Base-by-base conservation (phyloP, 2,113 vertebrate species). In the Triplophysa tibetana region DNA sequence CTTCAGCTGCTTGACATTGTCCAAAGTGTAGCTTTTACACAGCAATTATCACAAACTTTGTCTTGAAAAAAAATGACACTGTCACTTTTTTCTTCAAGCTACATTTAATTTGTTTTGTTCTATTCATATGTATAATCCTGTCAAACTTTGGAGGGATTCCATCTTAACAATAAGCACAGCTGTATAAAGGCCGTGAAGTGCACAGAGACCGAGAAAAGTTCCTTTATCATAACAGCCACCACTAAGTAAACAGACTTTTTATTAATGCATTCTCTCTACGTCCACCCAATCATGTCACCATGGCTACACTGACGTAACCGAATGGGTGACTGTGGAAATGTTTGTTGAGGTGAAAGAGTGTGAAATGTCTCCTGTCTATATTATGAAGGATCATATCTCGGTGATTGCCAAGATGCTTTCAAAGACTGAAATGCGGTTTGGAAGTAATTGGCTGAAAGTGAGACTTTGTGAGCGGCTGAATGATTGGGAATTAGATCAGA, bases 301-400 rank as follows among this genome's bases (percentile, higher is more conserved):
- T 86, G 82, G 77, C 78, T 82, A 83, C 77, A n/a, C 61, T 83
- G 69, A 86, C 23, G 45, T 79, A 70, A 21, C 54, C 48, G 67
- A 56, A 67, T 75, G 75, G 63, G 67, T 19, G 78, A 70, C 75
- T 80, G 77, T 75, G 81, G 75, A 83, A 81, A 77, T 80, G 68
- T 81, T 70, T 75, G 79, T 67, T 74, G 82, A 81, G 77, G 62
- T 82, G 73, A 81, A 67, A 50, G 80, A 63, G 62, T 56, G 78
- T 56, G 63, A 81, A 75, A 74, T 58, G 70, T 56, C 70, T 76
- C 63, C 78, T 29, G n/a, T 68, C 78, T 79, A 70, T 80, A 80
- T 77, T 79, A 82, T 74, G 65, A 79, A 84, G 70, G 73, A 83
- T 81, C 66, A 75, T 69, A 69, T 79, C 64, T 81, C 75, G 2